Conservation (phyloP, 2,888 invertebrate genomes). For the Agonopterix heracliana region DNA sequence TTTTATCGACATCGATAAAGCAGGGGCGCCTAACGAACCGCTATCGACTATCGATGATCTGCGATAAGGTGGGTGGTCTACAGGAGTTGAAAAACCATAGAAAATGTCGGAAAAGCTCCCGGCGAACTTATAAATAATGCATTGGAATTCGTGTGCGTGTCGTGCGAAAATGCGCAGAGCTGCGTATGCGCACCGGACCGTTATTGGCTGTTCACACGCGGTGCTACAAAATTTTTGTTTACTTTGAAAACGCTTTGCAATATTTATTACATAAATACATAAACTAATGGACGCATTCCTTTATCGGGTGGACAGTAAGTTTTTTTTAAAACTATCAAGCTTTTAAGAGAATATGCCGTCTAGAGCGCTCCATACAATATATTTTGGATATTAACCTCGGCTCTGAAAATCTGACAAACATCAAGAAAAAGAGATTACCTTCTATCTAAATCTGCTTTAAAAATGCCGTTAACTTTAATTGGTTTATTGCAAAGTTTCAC, state of each 20-base stretch:
- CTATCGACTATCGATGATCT: conserved; percentile 8
- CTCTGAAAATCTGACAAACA: too few relatives aligned
- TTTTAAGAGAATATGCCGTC: too few relatives aligned
- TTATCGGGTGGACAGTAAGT: too few relatives aligned
- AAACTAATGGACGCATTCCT: too few relatives aligned
- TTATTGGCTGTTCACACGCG: conserved; percentile 17
- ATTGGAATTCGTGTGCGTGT: conserved; percentile 48
- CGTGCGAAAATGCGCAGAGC: conserved; percentile 52
- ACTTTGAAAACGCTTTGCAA: neutral
- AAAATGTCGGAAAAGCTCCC: conserved; percentile 60
- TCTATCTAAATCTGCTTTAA: too few relatives aligned
- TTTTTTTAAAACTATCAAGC: too few relatives aligned
- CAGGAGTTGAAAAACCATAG: conserved; percentile 37
- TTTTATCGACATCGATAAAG: conserved; percentile 1
- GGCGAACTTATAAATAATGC: conserved; percentile 60
- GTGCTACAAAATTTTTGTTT: conserved; percentile 3
- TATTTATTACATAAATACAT: too few relatives aligned
- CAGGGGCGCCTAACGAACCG: conserved; percentile 12
- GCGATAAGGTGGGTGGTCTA: conserved; percentile 35
- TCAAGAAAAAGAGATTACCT: too few relatives aligned
- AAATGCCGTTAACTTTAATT: too few relatives aligned
- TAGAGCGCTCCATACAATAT: too few relatives aligned
- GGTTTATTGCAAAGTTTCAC: too few relatives aligned
- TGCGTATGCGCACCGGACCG: conserved; percentile 30
- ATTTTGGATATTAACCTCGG: too few relatives aligned